phyloP scores from a whole-genome alignment of 2,888 invertebrate species.

The Tenthredo livida region DNA sequence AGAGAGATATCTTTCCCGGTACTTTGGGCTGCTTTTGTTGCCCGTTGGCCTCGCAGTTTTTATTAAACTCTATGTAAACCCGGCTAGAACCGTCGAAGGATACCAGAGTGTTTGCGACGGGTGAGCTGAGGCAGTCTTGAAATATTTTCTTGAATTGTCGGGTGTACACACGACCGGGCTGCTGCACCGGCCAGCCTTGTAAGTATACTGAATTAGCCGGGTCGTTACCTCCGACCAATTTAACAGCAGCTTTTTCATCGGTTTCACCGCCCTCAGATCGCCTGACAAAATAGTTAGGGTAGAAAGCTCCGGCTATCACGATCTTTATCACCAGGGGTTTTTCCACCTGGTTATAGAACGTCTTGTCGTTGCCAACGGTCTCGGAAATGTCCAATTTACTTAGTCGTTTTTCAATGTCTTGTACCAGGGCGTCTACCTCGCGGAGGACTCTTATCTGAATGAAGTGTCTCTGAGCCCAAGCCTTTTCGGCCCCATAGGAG shows the following conservation, averaged over 20 bases:
- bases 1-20: constrained; percentile 83
- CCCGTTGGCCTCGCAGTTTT: constrained; percentile 71
- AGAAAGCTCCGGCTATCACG: constrained; percentile 93
- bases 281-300: constrained; percentile 93
- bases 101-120: constrained; percentile 65
- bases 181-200: constrained; percentile 79
- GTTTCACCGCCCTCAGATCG: constrained; percentile 79
- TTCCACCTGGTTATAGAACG: constrained; percentile 79
- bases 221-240: constrained; percentile 85
- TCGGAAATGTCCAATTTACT: constrained; percentile 82
- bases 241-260: constrained; percentile 85
- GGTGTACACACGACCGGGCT: constrained; percentile 87
- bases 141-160: constrained; percentile 83
- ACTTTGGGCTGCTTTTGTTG: constrained; percentile 72
- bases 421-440: constrained; percentile 86
- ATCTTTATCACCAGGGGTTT: constrained; percentile 85
- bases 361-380: constrained; percentile 77
- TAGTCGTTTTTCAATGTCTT: constrained; percentile 85
- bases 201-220: constrained; percentile 88
- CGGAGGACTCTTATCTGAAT: constrained; percentile 86
- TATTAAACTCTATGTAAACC: constrained; percentile 85
- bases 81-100: constrained; percentile 80
- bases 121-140: constrained; percentile 70
- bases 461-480: constrained; percentile 86
- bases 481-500: constrained; percentile 78